Conservation (phyloP, 2,113 vertebrate genomes). For the Anser cygnoides region DNA sequence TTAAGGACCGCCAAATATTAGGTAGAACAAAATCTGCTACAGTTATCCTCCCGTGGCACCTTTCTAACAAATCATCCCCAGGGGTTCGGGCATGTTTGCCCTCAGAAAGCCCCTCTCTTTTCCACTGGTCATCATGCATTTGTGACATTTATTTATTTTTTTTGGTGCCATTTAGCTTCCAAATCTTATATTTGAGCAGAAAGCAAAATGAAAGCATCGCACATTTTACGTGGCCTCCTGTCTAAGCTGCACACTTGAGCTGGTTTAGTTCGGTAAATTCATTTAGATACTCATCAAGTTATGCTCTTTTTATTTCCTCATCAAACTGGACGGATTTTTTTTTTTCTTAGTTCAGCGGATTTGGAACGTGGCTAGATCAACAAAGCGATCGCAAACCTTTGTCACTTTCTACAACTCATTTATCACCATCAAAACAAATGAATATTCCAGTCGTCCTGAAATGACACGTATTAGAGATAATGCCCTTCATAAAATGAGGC, state of each 20-base stretch:
- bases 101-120: not conserved
- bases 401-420: constrained; percentile 21
- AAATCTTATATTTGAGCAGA: not conserved
- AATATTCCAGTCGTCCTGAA: constrained; percentile 21
- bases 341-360: not conserved
- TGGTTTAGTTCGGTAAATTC: not conserved
- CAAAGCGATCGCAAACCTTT: not conserved
- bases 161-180: not conserved
- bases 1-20: no score
- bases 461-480: constrained; percentile 17
- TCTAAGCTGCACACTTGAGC: not conserved
- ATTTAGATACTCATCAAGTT: not conserved
- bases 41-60: not conserved
- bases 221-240: not conserved
- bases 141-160: not conserved
- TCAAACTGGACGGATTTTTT: not conserved
- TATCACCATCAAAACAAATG: constrained; percentile 51
- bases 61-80: not conserved
- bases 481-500: not conserved
- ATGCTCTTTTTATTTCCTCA: not conserved
- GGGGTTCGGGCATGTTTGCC: not conserved
- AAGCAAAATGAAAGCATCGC: not conserved
- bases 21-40: not conserved
- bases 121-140: not conserved
- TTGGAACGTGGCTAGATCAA: not conserved